These are phyloP conservation scores for Halichoerus grypus DNA, from an alignment of 2,113 vertebrate species.

Conservation along the genomic window DNA sequence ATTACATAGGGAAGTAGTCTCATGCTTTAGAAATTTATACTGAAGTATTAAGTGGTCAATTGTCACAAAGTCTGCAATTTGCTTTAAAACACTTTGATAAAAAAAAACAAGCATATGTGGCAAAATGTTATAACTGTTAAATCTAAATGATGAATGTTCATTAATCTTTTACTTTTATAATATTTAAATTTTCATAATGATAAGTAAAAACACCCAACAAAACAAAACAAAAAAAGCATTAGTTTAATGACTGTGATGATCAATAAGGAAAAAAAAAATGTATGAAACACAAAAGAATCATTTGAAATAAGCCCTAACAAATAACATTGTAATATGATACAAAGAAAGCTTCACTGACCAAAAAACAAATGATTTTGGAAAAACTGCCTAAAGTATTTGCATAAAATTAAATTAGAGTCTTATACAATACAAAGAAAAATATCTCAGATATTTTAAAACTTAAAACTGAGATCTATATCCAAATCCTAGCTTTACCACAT, in stretches of 20 bases:
- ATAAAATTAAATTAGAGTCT: not conserved
- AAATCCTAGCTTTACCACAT: not conserved
- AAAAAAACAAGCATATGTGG: not conserved
- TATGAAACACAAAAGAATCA: not conserved
- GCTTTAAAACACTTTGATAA: not conserved
- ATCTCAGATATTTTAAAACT: not conserved
- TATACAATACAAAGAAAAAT: not conserved
- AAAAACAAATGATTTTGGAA: not conserved
- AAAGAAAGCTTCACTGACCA: not conserved
- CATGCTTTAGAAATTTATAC: not conserved
- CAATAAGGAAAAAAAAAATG: not conserved
- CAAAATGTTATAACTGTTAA: not conserved
- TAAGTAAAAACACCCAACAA: not conserved
- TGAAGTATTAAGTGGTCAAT: not conserved
- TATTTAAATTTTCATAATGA: not conserved
- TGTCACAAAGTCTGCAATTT: not conserved
- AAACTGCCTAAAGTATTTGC: not conserved
- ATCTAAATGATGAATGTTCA: not conserved
- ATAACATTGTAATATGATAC: not conserved
- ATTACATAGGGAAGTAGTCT: not conserved
- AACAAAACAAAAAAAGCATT: not conserved
- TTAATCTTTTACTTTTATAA: not conserved
- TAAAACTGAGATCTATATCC: not conserved
- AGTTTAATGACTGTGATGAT: not conserved
- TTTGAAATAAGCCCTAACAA: not conserved